These are phyloP conservation scores for Pterocles burchelli DNA, from an alignment of 2,113 vertebrate species.

Conservation along the genomic window DNA sequence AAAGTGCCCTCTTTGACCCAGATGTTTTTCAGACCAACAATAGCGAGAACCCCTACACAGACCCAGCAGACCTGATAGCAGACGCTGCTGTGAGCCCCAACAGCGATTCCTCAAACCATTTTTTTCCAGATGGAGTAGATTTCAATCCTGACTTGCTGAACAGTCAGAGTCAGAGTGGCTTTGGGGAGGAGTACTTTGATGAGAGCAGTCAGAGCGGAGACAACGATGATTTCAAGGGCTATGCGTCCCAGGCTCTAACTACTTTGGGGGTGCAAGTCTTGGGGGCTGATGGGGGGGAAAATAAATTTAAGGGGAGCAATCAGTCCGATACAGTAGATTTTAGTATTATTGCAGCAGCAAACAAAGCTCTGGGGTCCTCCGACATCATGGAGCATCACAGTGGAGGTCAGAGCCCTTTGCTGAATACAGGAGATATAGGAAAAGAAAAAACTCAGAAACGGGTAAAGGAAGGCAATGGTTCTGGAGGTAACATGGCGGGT, in stretches of 20 bases:
- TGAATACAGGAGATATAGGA: conserved; percentile 81
- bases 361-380: conserved; percentile 81
- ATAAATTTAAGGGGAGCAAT: conserved; percentile 76
- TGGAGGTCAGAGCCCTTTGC: conserved; percentile 90
- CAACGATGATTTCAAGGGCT: conserved; percentile 91
- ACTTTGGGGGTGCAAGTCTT: conserved; percentile 79
- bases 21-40: conserved; percentile 94
- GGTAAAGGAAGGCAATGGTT: conserved; percentile 81
- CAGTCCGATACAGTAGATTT: conserved; percentile 81
- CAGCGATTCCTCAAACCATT: conserved; percentile 93
- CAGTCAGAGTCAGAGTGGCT: conserved; percentile 85
- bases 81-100: conserved; percentile 91
- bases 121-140: conserved; percentile 91
- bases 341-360: conserved; percentile 80
- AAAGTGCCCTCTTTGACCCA: conserved; percentile 92
- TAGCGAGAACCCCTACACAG: conserved; percentile 92
- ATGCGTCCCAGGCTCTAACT: conserved; percentile 81
- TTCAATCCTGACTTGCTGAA: conserved; percentile 94
- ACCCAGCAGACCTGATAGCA: conserved; percentile 93
- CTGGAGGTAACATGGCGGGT: conserved; percentile 74
- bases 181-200: conserved; percentile 91
- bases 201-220: conserved; percentile 95
- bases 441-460: conserved; percentile 84
- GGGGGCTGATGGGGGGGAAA: conserved; percentile 75
- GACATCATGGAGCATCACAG: conserved; percentile 89